These are phyloP conservation scores for Hyalella azteca DNA, from an alignment of 2,888 invertebrate species.

Conservation along the genomic window DNA sequence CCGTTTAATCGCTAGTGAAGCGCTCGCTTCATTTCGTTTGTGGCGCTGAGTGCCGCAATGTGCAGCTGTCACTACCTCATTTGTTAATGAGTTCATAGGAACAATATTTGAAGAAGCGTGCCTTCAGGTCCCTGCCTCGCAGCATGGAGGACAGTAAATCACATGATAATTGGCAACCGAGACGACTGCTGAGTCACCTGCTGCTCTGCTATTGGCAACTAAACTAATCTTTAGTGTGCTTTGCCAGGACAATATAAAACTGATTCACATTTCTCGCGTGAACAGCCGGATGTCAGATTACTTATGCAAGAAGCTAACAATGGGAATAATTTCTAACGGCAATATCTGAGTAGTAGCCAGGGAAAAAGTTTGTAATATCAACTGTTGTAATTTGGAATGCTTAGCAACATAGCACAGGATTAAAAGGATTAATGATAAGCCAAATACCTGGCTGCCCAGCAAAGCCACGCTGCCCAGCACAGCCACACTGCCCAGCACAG, in stretches of 20 bases:
- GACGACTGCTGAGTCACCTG: background rate
- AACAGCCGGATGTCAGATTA: background rate
- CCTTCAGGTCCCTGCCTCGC: background rate
- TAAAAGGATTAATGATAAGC: no score
- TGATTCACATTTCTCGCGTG: background rate
- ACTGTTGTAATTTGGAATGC: no score
- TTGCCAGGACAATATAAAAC: background rate
- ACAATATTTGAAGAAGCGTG: background rate
- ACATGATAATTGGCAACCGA: slow-evolving; percentile 13
- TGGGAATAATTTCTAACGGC: no score
- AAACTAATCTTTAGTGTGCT: slow-evolving; percentile 11
- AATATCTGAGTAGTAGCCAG: no score
- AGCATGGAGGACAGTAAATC: slow-evolving; percentile 4
- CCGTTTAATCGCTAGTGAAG: background rate
- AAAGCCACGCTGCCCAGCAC: no score
- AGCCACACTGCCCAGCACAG: no score
- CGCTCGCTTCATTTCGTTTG: background rate
- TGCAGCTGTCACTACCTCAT: background rate
- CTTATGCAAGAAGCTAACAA: no score
- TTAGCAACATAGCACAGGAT: no score
- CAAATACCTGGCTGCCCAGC: no score
- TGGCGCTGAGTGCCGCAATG: background rate
- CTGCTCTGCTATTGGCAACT: background rate
- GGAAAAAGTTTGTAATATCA: no score
- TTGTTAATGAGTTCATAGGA: slow-evolving; percentile 26